Conservation (phyloP, 2,113 vertebrate species). For the Thalassarche chlororhynchos region DNA sequence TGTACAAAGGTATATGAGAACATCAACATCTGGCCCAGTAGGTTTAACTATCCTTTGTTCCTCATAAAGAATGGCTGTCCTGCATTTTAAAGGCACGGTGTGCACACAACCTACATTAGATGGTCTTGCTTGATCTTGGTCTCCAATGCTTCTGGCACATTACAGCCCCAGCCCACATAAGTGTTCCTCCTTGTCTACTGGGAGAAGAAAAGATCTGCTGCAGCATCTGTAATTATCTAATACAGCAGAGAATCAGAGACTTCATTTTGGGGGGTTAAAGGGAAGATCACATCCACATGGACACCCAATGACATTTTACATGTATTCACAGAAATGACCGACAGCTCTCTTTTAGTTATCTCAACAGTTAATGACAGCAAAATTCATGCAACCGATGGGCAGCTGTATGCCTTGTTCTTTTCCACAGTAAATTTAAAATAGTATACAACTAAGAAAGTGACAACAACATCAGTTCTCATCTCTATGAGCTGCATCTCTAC, state of each 20-base stretch:
- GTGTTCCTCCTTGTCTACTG: fast-evolving
- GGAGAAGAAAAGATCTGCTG: background rate
- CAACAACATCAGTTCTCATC: background rate
- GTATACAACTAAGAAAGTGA: background rate
- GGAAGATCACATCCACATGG: background rate
- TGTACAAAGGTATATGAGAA: background rate
- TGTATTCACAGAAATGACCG: background rate
- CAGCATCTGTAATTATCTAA: background rate
- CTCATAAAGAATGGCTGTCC: background rate
- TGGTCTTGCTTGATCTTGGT: background rate
- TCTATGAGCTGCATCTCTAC: background rate
- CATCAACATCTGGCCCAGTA: background rate
- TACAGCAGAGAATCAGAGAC: background rate
- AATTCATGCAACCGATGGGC: background rate
- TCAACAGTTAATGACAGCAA: background rate
- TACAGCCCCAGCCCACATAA: background rate
- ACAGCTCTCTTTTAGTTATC: background rate
- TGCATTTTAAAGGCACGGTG: background rate
- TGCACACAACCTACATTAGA: background rate
- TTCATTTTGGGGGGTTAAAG: background rate
- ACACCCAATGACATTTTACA: background rate
- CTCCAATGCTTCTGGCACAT: background rate
- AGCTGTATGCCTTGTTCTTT: background rate
- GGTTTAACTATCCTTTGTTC: background rate
- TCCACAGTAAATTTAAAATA: background rate